Percentiles rank a stretch among this genome's conserved stretches.
These are phyloP conservation scores for Harlomillsia oculata DNA, from an alignment of 1,140 invertebrate genomes.

Conservation along the genomic window DNA sequence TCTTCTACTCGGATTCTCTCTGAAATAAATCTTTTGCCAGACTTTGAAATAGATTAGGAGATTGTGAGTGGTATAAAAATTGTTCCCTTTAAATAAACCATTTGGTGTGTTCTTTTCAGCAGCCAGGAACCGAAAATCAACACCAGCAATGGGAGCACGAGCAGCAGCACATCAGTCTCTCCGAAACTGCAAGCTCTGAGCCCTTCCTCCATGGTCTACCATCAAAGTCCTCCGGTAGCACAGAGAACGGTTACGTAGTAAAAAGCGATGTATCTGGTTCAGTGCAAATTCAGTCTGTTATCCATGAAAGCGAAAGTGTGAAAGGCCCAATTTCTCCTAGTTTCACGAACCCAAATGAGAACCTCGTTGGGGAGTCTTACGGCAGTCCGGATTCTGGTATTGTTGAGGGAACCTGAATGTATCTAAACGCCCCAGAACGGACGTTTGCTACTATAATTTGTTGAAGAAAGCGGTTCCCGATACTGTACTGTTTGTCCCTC, in stretches of 20 bases:
- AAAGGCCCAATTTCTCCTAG: not conserved
- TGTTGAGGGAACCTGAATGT: slow-evolving; percentile 41
- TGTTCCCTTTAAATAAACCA: no score
- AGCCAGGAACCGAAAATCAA: slow-evolving; percentile 18
- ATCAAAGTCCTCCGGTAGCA: slow-evolving; percentile 6
- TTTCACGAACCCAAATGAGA: not conserved
- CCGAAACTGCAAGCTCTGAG: slow-evolving; percentile 30
- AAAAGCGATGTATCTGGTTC: not conserved
- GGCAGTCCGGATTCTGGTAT: slow-evolving; percentile 54
- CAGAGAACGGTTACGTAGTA: slow-evolving; percentile 40
- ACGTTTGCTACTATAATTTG: no score
- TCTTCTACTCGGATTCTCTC: not conserved
- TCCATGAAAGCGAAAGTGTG: not conserved
- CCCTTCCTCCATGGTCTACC: slow-evolving; percentile 20
- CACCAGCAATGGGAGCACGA: not conserved
- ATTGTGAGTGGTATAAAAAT: no score
- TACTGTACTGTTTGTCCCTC: no score
- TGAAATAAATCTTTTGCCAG: no score
- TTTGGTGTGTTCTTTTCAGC: slow-evolving; percentile 16
- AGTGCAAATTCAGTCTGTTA: not conserved
- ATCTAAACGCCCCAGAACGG: no score
- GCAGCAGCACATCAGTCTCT: slow-evolving; percentile 18
- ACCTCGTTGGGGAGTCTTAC: not conserved
- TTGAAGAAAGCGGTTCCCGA: no score
- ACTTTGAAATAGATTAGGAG: no score